These are phyloP conservation scores for Pseudococcus longispinus DNA, from an alignment of 2,888 invertebrate genomes.

Conservation along the genomic window DNA sequence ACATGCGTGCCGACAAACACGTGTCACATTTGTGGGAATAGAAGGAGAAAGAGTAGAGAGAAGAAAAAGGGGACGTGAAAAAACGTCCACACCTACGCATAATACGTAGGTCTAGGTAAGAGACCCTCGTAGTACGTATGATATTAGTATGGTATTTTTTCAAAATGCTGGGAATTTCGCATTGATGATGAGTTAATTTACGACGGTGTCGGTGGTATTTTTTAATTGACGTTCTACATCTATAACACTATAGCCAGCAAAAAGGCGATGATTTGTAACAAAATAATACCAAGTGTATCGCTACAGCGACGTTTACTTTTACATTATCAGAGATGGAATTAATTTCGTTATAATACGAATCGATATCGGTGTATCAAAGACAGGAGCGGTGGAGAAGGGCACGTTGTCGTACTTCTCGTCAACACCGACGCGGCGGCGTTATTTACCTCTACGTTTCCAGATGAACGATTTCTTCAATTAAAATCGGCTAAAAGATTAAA, in stretches of 20 bases:
- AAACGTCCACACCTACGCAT: constrained; percentile 34
- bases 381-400: not conserved
- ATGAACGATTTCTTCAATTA: constrained; percentile 42
- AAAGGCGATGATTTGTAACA: not conserved
- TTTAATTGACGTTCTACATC: not conserved
- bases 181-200: constrained; percentile 33
- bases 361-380: not conserved
- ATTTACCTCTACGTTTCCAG: constrained; percentile 36
- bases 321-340: not conserved
- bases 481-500: constrained; percentile 42
- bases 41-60: not conserved
- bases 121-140: not conserved
- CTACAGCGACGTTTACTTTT: not conserved
- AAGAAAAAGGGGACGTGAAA: constrained; percentile 15
- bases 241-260: not conserved
- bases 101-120: not conserved
- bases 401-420: not conserved
- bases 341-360: not conserved
- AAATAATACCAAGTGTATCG: not conserved
- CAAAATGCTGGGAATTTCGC: not conserved
- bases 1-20: constrained; percentile 40
- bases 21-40: constrained; percentile 38
- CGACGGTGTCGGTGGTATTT: not conserved
- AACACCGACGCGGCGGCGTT: not conserved
- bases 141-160: no score